Percentiles rank a stretch among this genome's conserved stretches.
Conservation (phyloP, 2,888 invertebrate species). For the Eumacrocentrus americanus region DNA sequence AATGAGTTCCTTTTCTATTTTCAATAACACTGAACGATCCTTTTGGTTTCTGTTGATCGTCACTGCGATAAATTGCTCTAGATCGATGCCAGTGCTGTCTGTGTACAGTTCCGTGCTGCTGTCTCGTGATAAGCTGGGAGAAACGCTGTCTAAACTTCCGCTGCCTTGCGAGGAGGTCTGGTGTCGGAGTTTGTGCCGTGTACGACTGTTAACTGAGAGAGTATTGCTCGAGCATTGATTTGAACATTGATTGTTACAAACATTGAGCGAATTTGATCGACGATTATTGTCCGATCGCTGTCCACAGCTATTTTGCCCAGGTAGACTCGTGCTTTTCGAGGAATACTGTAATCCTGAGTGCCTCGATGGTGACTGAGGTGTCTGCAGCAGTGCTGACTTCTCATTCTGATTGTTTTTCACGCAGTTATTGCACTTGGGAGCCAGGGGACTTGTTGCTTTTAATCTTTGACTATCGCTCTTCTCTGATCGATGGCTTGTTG, state of each 20-base stretch:
- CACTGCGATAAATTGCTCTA: conserved; percentile 86
- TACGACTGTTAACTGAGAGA: conserved; percentile 51
- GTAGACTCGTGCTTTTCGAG: conserved; percentile 48
- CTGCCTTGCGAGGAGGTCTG: conserved; percentile 62
- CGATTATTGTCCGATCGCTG: conserved; percentile 46
- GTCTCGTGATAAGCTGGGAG: conserved; percentile 66
- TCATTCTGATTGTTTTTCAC: conserved; percentile 55
- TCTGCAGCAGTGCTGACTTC: conserved; percentile 53
- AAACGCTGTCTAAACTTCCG: conserved; percentile 58
- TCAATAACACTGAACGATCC: conserved; percentile 83
- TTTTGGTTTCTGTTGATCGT: conserved; percentile 90
- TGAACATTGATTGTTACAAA: conserved; percentile 55
- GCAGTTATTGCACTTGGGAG: conserved; percentile 58
- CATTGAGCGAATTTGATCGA: conserved; percentile 50
- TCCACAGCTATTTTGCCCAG: conserved; percentile 40
- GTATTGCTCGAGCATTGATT: conserved; percentile 51
- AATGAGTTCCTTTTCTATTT: conserved; percentile 87
- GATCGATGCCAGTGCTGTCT: conserved; percentile 79
- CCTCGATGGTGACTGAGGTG: conserved; percentile 57
- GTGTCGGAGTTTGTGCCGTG: conserved; percentile 59
- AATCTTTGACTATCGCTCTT: conserved; percentile 27
- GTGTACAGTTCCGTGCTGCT: conserved; percentile 77
- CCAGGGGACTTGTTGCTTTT: conserved; percentile 46
- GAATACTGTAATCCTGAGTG: conserved; percentile 49
- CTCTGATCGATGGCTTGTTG: conserved; percentile 42